Evolutionary conservation across 2,113 vertebrate species (phyloP).

Genomic region (Eulemur macaco): DNA sequence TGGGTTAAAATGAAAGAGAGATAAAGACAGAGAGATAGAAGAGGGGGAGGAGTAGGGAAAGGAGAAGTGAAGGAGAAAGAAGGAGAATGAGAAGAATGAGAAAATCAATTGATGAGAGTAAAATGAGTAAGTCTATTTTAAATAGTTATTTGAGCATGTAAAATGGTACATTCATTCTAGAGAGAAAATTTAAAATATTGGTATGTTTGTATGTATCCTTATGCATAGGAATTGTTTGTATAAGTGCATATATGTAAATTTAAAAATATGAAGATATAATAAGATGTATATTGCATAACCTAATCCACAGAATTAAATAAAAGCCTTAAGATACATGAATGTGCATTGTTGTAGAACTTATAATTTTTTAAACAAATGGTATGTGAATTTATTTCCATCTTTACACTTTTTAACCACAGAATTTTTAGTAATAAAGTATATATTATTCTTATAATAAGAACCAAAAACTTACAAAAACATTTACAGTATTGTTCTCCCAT

Average conservation of each 20-base stretch:
- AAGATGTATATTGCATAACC: neutral
- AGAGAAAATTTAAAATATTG: neutral
- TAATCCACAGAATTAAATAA: neutral
- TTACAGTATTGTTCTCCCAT: neutral
- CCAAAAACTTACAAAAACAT: neutral
- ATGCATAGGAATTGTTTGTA: neutral
- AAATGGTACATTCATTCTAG: neutral
- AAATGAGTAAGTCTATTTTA: neutral
- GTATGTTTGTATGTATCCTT: neutral
- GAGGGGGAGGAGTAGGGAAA: neutral
- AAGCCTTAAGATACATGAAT: neutral
- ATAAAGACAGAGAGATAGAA: neutral
- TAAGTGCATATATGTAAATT: neutral
- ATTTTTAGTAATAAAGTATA: neutral
- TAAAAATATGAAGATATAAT: neutral
- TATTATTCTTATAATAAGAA: neutral
- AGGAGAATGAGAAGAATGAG: neutral
- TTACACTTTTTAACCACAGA: neutral
- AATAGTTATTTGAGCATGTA: neutral
- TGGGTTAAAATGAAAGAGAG: neutral
- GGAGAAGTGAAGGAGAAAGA: too few species aligned
- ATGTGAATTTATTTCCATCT: neutral
- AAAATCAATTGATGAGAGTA: neutral
- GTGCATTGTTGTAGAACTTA: neutral
- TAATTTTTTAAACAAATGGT: neutral